Base-by-base conservation (phyloP, 2,888 invertebrate species). In the Drosophila borborema region DNA sequence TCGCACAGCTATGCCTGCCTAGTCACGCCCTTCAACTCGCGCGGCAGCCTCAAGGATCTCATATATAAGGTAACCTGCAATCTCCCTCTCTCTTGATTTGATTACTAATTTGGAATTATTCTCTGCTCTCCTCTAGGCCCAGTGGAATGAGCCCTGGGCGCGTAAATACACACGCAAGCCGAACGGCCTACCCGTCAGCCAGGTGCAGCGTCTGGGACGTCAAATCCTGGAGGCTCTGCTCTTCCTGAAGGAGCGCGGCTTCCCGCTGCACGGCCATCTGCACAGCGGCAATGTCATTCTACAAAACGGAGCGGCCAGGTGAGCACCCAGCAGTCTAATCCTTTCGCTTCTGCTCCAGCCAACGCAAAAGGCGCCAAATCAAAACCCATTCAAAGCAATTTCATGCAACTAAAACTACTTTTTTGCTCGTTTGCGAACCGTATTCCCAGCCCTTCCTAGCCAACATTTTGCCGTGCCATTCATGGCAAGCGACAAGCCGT, bases 301-400 rank as follows among this genome's bases (percentile, higher is more conserved):
- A 48, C 98, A 98, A 91, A 98, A 98, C 92, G 98, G 98, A 23
- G 97, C 97, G 1, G 98, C 98, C 56, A 95, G 98, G 96, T 96
- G 89, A 92, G 92, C 73, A 23, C n/a, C 7, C 18, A 7, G 20
- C 36, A 7, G 23, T 14, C 20, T 14, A 46, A 40, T 45, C 56
- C 31, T 12, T 2, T 20, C 12, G 2, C 20, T 20, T 45, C 2
- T 7, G 9, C 28, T 10, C 0, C 16, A 14, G 16, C 40, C 14
- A 49, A 23, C 38, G 54, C 64, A 63, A 71, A 70, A 69, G 80
- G 75, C 59, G 54, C 51, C 8, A 7, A 76, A 85, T 86, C 70
- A 74, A 85, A 81, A 68, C 68, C 72, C 63, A 82, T 77, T 87
- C 67, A 74, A 66, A 62, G 56, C 69, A 75, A 68, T 70, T 53